Percentiles rank a stretch among this genome's conserved stretches.
These are phyloP conservation scores for Marcusenius ussheri DNA, from an alignment of 2,113 vertebrate genomes.

Conservation along the genomic window DNA sequence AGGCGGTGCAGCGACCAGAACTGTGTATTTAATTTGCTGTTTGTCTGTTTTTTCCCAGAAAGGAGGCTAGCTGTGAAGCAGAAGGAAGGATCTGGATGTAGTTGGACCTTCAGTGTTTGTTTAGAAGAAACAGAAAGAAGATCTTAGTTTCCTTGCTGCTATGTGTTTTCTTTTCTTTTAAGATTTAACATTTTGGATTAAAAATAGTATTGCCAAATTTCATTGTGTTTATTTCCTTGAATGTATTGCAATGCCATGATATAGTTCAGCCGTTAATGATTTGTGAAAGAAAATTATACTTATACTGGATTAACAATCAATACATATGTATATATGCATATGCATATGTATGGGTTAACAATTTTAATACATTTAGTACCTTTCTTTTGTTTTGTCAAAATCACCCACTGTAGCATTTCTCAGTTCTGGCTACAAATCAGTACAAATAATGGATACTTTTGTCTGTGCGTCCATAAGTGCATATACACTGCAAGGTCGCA, in stretches of 20 bases:
- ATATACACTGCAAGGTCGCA: background rate
- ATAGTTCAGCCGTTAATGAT: background rate
- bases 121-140: background rate
- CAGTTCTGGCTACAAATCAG: background rate
- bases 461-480: background rate
- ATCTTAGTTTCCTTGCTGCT: background rate
- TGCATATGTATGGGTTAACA: background rate
- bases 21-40: background rate
- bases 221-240: background rate
- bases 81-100: background rate
- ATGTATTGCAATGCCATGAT: background rate
- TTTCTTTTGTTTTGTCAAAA: background rate
- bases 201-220: background rate
- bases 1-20: background rate
- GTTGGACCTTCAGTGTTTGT: background rate
- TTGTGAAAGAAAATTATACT: background rate
- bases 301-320: background rate
- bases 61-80: background rate
- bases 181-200: background rate
- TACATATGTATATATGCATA: background rate
- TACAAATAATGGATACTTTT: background rate
- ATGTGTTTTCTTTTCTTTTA: background rate
- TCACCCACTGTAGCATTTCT: background rate
- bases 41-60: background rate
- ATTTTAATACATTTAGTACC: background rate